These are phyloP conservation scores for Pangasius krempfi DNA, from an alignment of 2,797 vertebrate genomes.

Conservation along the genomic window DNA sequence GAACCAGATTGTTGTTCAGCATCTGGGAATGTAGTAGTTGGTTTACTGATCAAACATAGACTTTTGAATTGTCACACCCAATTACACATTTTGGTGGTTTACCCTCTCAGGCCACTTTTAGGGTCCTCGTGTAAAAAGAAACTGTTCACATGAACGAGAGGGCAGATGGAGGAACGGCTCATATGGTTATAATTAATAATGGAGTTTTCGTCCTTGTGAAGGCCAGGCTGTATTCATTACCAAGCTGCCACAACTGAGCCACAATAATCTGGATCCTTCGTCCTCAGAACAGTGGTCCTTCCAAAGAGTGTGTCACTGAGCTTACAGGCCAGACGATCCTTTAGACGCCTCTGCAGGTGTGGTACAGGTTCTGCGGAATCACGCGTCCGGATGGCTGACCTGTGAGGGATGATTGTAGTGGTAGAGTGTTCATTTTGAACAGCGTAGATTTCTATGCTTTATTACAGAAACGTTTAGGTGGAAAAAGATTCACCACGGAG, in stretches of 20 bases:
- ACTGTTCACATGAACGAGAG: constrained; percentile 38
- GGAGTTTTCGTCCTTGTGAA: constrained; percentile 37
- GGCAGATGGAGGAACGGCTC: constrained; percentile 45
- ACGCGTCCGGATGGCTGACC: neutral
- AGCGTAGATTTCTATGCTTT: too few relatives aligned
- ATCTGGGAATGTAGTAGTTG: constrained; percentile 1
- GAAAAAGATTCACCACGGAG: neutral
- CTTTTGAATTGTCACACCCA: constrained; percentile 24
- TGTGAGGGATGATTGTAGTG: neutral
- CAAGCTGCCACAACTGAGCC: constrained; percentile 39
- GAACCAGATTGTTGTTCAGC: neutral
- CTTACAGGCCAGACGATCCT: constrained; percentile 3
- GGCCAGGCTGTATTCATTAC: constrained; percentile 50
- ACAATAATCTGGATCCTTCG: constrained; percentile 31
- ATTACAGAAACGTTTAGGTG: neutral
- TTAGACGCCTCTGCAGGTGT: constrained; percentile 30
- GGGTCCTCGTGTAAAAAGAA: constrained; percentile 15
- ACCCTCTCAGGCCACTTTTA: constrained; percentile 7
- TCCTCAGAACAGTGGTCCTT: constrained; percentile 33
- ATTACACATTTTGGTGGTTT: constrained; percentile 7
- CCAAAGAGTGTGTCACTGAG: constrained; percentile 14
- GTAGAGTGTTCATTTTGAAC: neutral
- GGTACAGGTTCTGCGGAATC: neutral
- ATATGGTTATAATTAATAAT: constrained; percentile 58
- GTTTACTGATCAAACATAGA: constrained; percentile 5